Evolutionary conservation across 2,888 invertebrate species (phyloP).

Genomic region (Stenodera caucasica): DNA sequence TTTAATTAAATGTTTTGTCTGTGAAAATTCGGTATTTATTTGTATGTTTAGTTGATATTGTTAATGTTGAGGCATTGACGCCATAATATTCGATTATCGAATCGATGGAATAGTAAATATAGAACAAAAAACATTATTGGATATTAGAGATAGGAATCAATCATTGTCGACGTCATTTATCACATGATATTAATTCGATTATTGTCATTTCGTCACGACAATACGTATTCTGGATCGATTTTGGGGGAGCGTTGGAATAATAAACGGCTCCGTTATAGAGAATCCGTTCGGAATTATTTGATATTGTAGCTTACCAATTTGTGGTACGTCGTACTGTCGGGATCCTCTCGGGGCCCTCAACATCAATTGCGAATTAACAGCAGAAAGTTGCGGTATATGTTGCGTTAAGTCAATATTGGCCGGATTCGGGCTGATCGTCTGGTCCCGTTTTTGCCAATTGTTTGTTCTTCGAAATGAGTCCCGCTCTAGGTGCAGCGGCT

Average conservation of each 20-base stretch:
- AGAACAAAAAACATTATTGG: not conserved
- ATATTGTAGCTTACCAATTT: slow-evolving; percentile 79
- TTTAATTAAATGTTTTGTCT: too few relatives aligned
- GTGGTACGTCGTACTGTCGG: slow-evolving; percentile 82
- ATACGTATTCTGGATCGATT: too few relatives aligned
- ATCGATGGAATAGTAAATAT: not conserved
- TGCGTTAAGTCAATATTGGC: slow-evolving; percentile 52
- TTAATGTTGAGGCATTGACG: slow-evolving; percentile 3
- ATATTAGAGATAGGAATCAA: not conserved
- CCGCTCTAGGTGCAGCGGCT: slow-evolving; percentile 52
- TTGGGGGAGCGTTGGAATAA: too few relatives aligned
- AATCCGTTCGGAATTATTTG: too few relatives aligned
- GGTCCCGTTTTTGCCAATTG: slow-evolving; percentile 47
- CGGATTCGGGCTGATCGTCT: slow-evolving; percentile 47
- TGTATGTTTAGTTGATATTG: not conserved
- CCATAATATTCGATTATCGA: not conserved
- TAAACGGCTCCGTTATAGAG: too few relatives aligned
- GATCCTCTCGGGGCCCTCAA: slow-evolving; percentile 74
- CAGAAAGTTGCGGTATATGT: slow-evolving; percentile 53
- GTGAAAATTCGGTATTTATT: not conserved
- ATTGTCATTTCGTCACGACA: too few relatives aligned
- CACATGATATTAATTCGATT: not conserved
- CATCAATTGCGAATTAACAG: slow-evolving; percentile 66
- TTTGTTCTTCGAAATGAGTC: slow-evolving; percentile 49
- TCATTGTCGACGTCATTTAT: not conserved